A percentile compares a stretch with the other conserved stretches of the same genome.
These are phyloP conservation scores for Callipepla californica DNA, from an alignment of 2,113 vertebrate species.

Conservation along the genomic window DNA sequence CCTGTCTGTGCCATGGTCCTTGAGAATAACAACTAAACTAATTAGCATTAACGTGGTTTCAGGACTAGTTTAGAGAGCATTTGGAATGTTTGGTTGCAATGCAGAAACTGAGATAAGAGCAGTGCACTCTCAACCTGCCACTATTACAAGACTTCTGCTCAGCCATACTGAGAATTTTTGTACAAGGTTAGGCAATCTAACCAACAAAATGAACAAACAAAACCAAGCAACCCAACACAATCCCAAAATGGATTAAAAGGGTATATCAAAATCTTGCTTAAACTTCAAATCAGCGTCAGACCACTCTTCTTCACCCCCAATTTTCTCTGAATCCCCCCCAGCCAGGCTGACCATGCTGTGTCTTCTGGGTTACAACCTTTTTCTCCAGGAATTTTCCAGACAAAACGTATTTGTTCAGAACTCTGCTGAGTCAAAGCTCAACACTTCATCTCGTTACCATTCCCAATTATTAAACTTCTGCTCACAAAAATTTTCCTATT, in stretches of 20 bases:
- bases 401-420: neutral
- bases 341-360: fast-evolving
- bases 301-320: neutral
- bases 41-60: neutral
- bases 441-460: neutral
- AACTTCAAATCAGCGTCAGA: neutral
- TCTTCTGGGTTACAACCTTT: neutral
- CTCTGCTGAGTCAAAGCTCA: neutral
- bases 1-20: neutral
- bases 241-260: neutral
- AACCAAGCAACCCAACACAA: neutral
- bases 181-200: neutral
- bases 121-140: neutral
- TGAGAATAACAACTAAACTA: fast-evolving
- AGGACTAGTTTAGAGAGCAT: neutral
- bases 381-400: neutral
- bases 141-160: neutral
- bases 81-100: neutral
- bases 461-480: neutral
- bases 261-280: neutral
- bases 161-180: neutral
- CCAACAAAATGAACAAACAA: neutral
- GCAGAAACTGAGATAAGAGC: neutral
- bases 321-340: neutral
- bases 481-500: neutral